Evolutionary conservation across 2,113 vertebrate species (phyloP).

Genomic region (Euleptes europaea): DNA sequence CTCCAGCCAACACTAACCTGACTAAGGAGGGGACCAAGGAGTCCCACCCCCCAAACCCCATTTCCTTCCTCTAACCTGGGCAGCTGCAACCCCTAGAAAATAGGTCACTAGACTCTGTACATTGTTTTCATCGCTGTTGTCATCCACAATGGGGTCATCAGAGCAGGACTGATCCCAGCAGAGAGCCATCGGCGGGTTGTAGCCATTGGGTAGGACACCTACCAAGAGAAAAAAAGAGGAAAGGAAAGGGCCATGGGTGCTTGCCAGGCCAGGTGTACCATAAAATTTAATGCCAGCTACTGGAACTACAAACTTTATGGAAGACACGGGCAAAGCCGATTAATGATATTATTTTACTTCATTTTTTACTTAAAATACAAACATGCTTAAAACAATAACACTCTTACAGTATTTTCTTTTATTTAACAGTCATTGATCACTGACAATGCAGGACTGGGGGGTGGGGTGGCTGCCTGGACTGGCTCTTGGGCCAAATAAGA

Average conservation of each 20-base stretch:
- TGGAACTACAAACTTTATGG: too few species aligned
- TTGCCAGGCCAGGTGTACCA: too few species aligned
- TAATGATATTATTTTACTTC: too few species aligned
- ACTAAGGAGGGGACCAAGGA: neutral
- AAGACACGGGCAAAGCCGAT: too few species aligned
- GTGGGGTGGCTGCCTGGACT: too few species aligned
- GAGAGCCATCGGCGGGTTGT: conserved; percentile 81
- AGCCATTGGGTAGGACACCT: conserved; percentile 90
- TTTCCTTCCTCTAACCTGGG: conserved; percentile 74
- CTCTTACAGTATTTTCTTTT: too few species aligned
- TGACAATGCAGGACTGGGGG: too few species aligned
- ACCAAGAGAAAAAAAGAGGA: neutral
- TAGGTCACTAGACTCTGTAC: conserved; percentile 73
- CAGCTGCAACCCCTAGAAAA: conserved; percentile 72
- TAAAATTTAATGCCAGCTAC: too few species aligned
- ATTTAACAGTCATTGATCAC: too few species aligned
- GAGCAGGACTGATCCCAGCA: conserved; percentile 90
- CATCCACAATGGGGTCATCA: conserved; percentile 85
- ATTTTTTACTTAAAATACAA: too few species aligned
- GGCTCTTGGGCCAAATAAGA: too few species aligned
- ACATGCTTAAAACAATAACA: too few species aligned
- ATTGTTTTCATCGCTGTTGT: conserved; percentile 85
- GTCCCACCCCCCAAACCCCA: neutral
- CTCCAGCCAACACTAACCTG: neutral
- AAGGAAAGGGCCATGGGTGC: neutral